Base-by-base conservation (phyloP, 2,797 vertebrate species). In the Enteromius thamalakanensis region DNA sequence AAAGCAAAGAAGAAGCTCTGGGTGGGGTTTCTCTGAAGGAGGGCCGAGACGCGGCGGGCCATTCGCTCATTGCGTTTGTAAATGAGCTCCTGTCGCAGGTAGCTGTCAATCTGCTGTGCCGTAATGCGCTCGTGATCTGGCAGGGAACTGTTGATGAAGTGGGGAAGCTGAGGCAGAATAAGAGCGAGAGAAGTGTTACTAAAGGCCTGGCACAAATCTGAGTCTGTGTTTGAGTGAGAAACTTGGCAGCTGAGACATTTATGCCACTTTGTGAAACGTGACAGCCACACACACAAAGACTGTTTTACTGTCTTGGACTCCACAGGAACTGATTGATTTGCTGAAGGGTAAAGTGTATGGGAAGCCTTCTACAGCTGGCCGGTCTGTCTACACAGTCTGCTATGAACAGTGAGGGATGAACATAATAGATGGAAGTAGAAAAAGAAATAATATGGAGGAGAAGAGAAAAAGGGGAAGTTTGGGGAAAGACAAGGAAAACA, bases 41-140 rank as follows among this genome's bases (percentile, higher is more conserved):
- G 94, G 0, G 95, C 87, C 78, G 98, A 97, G 88, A 99, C 97
- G 1, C 98, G 94, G 80, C 90, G 96, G 0, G 97, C 98, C 97
- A 99, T 99, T 70, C 98, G 94, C 90, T 98, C 97, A 0, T 99
- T 99, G 83, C 98, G 96, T 91, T 99, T 99, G 93, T 98, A 98
- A 94, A 99, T 99, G 89, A 99, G 97, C 89, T 99, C 98, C 90
- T 96, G 97, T 55, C 98, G 96, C 92, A 99, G 99, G 94, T 99
- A 99, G 92, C 95, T 97, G 93, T 99, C 98, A 8, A 99, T 99
- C 93, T 99, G 96, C 92, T 94, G 96, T 49, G 98, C 98, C 0
- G 96, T 98, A 88, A 95, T 94, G 47, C 97, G 97, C 86, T 99
- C 98, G 0, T 99, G 96, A 10, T 95, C 96, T 0, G 97, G 96